Evolutionary conservation across 2,113 vertebrate genomes (phyloP), one percentile per base, ranked within the genome.

Genomic region (Calidris pugnax): DNA sequence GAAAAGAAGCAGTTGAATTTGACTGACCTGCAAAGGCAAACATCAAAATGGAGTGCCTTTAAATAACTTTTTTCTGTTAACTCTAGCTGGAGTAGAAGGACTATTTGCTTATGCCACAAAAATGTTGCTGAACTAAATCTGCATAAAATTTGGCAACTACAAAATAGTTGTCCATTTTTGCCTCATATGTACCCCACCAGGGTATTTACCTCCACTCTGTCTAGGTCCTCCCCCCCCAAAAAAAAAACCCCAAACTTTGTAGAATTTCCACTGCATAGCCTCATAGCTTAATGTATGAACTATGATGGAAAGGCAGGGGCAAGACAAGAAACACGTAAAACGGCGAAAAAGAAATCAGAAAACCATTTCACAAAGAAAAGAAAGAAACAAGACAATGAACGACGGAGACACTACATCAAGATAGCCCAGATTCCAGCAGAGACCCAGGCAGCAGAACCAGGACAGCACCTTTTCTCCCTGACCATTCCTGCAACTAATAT

Each of bases 101-200:
- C 37, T 83, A 80, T 66, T 83, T 87, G 28, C 48, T 63, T 76
- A 87, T 9, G 47, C 43, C 55, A 78, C 50, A 86, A 93, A 95
- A 88, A 67, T 37, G 55, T 2, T 45, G 48, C 19, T 71, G 59
- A 93, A 73, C 28, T 80, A 50, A 91, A 83, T 77, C 20, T 88
- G 37, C 19, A 0, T 39, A 47, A 74, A 24, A 89, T 69, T 76
- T 43, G 20, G 47, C 67, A 64, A 24, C 14, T 59, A 62, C 12
- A 81, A 68, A 75, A 26, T 3, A 72, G 41, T 37, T 62, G 41
- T 23, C 28, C 20, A 20, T 83, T 93, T 89, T 79, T 85, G 55
- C 50, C 57, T 68, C 71, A 51, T 30, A 24, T 51, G 18, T 64
- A 83, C 22, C 9, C 19, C 53, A 48, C 9, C 30, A 60, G 12